Percentiles rank a stretch among this genome's conserved stretches.
Evolutionary conservation across 2,113 vertebrate genomes (phyloP).

Genomic region (Dipodomys stephensi): DNA sequence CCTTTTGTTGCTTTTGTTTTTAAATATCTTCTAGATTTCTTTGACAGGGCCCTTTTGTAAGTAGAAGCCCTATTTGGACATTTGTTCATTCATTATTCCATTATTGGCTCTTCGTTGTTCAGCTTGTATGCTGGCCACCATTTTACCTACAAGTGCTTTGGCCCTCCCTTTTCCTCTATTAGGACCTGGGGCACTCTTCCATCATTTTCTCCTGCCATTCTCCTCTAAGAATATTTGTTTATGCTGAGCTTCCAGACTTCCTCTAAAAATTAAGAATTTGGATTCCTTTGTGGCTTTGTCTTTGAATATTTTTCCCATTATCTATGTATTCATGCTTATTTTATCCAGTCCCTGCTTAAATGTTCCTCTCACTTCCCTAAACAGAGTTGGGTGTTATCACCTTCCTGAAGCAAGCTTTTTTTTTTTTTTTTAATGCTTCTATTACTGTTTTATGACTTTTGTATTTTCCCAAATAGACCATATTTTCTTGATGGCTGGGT

Average conservation of each 20-base stretch:
- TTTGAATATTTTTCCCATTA: not conserved
- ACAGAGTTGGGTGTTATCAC: not conserved
- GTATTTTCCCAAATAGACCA: conserved; percentile 18
- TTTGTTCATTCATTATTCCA: not conserved
- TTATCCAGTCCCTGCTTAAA: not conserved
- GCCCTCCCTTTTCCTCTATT: rapidly evolving
- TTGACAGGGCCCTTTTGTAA: not conserved
- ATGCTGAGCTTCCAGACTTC: not conserved
- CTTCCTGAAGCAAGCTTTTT: not conserved
- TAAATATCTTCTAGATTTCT: not conserved
- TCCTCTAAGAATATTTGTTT: not conserved
- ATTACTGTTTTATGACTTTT: conserved; percentile 47
- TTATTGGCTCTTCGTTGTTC: not conserved
- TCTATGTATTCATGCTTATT: not conserved
- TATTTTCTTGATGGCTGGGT: conserved; percentile 8
- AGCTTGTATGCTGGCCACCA: not conserved
- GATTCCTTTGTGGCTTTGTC: not conserved
- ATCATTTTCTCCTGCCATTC: not conserved
- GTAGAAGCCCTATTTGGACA: not conserved
- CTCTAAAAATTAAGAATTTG: not conserved
- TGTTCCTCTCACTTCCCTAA: not conserved
- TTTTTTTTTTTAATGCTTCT: not conserved
- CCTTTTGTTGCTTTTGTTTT: not conserved
- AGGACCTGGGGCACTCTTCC: not conserved
- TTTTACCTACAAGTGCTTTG: not conserved